Evolutionary conservation across 2,797 vertebrate species (phyloP), one percentile per base, ranked within the genome.

Genomic region (Sebastiscus albofasciatus): DNA sequence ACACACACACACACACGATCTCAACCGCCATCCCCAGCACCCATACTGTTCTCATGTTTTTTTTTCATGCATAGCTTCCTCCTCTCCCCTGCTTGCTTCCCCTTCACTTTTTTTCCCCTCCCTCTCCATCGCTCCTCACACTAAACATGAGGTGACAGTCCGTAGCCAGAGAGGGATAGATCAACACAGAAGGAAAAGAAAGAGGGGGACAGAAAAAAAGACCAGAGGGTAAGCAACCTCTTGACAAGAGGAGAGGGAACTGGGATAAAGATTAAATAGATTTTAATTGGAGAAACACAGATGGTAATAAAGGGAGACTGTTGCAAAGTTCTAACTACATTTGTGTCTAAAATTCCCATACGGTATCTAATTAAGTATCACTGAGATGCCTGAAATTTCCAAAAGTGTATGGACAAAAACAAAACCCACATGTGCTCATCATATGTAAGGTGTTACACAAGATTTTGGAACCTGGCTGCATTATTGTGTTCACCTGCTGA

Each of bases 61-160:
- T 33, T 31, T 66, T 79, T 87, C 72, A 69, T 70, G 72, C 82
- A 84, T 55, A 71, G 76, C 85, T 88, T 85, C 87, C 81, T 89
- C 75, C 66, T 75, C 79, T 87, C 33, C 54, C 42, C 49, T 70
- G 72, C 74, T 74, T 70, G 72, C 74, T 74, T 85, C 39, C 72
- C 66, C 62, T 91, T 77, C 79, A 70, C 65, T 75, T 77, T 74
- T 31, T 75, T 56, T 56, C 54, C 55, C 46, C 49, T 20, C 10
- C 49, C 61, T 83, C 81, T 67, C 74, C 58, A 56, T 83, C 58
- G 59, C 81, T 77, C 76, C 77, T 90, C 89, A 90, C 85, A 27
- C 80, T 80, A 90, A 94, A 93, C 81, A 3, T 66, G 75, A 92
- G 87, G 79, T 89, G 93, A 94, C 93, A 94, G 88, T 85, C 90